Evolutionary conservation across 2,888 invertebrate genomes (phyloP), one percentile per base, ranked within the genome.

Genomic region (Drosophila sordidula): DNA sequence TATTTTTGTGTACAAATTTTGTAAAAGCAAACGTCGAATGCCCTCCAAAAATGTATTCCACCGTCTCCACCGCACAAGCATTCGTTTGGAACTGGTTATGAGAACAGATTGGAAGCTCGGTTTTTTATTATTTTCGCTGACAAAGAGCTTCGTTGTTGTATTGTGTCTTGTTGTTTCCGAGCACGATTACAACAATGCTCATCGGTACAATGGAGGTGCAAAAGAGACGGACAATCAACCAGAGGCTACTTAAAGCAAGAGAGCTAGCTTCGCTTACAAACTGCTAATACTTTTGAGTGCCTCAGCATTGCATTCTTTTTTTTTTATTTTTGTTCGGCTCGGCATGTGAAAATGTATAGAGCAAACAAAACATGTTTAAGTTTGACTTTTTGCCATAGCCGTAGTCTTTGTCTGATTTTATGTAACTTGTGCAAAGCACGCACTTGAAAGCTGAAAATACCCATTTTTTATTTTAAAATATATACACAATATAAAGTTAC

Each of bases 51-150:
- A 26, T 41, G 4, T 52, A 64, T 58, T 62, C 25, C 47, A 64
- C 44, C 66, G 87, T 75, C 78, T 72, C 71, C 36, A 84, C 79
- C 61, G 75, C 66, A 72, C 80, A 76, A 84, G 68, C 61, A 72
- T 62, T 79, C 51, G 50, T 76, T 75, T 75, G 62, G 71, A 89
- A 90, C 90, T 90, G 89, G 80, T 82, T 81, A 78, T 90, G 86
- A 89, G 85, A 90, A 89, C 87, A 89, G 82, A 85, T 87, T 78
- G 56, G 56, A 49, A 73, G 68, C 74, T 76, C 70, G 86, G 89
- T 90, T 90, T 90, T 90, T 90, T 90, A 90, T 90, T 79, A 90
- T 75, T 89, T 90, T 78, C 75, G 79, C 75, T 78, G 78, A 90
- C 90, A 90, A 90, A 86, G 89, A 82, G 73, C 65, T 69, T 84